These are phyloP conservation scores for Troides helena DNA, from an alignment of 2,888 invertebrate genomes.

Conservation along the genomic window DNA sequence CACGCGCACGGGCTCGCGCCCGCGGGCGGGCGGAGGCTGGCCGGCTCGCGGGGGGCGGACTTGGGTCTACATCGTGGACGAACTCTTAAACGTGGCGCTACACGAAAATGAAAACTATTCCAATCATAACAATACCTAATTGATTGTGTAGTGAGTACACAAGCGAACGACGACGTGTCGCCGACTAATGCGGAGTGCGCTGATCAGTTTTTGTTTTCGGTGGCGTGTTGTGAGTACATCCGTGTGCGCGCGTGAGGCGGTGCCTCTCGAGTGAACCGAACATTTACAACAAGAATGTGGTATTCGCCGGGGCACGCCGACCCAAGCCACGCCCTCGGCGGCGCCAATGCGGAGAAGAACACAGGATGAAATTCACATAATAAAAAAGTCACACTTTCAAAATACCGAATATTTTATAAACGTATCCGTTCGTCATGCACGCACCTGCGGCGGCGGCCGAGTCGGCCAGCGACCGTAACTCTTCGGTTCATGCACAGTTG, in stretches of 20 bases:
- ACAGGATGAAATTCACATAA: conserved; percentile 73
- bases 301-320: background rate
- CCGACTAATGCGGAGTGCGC: too few species aligned
- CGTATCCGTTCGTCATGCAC: conserved; percentile 54
- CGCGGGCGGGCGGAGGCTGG: background rate
- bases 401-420: conserved; percentile 30
- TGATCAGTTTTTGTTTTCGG: too few species aligned
- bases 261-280: too few species aligned
- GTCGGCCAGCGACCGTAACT: conserved; percentile 56
- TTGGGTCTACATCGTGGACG: too few species aligned
- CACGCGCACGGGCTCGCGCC: background rate
- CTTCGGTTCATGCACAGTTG: conserved; percentile 73
- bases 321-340: conserved; percentile 1
- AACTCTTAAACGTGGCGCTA: too few species aligned
- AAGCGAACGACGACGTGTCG: too few species aligned
- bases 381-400: conserved; percentile 72
- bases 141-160: too few species aligned
- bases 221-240: too few species aligned
- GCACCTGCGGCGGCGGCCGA: conserved; percentile 52
- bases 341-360: conserved; percentile 60
- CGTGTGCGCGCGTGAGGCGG: too few species aligned
- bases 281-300: too few species aligned
- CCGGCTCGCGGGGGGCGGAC: background rate
- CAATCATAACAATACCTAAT: too few species aligned
- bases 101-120: too few species aligned